phyloP scores from a whole-genome alignment of 2,888 invertebrate species.

The Anthoptus insignis region DNA sequence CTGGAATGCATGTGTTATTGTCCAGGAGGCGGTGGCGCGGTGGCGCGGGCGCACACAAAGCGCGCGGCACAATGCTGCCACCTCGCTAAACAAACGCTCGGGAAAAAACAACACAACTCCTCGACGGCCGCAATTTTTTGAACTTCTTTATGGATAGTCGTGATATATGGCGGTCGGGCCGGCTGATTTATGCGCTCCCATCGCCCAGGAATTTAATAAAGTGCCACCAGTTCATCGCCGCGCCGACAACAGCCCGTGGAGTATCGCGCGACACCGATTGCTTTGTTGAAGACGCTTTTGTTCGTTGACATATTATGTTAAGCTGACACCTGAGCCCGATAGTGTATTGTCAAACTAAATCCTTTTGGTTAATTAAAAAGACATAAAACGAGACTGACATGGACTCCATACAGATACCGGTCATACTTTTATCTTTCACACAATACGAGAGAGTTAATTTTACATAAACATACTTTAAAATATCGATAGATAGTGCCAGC shows the following conservation, averaged over 20 bases:
- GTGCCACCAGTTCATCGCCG: slow-evolving; percentile 31
- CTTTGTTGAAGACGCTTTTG: slow-evolving; percentile 6
- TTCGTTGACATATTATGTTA: too few species aligned
- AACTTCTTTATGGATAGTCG: slow-evolving; percentile 56
- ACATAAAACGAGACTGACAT: too few species aligned
- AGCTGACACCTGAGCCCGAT: too few species aligned
- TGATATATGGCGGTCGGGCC: slow-evolving; percentile 63
- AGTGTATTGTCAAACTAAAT: too few species aligned
- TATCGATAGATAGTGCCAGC: too few species aligned
- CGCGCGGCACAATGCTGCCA: slow-evolving; percentile 33
- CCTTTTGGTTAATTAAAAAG: too few species aligned
- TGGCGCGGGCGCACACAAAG: slow-evolving; percentile 16
- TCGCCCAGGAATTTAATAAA: slow-evolving; percentile 39
- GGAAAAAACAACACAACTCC: slow-evolving; percentile 54
- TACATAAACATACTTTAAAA: too few species aligned
- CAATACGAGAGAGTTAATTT: too few species aligned
- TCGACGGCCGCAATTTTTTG: slow-evolving; percentile 65
- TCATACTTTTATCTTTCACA: too few species aligned
- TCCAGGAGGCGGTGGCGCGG: background rate
- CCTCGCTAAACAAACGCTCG: slow-evolving; percentile 31
- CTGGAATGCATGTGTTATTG: background rate
- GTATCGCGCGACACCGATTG: too few species aligned
- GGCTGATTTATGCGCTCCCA: slow-evolving; percentile 46
- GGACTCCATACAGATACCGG: too few species aligned
- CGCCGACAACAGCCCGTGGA: background rate